Percentiles rank a stretch among this genome's conserved stretches.
Evolutionary conservation across 2,113 vertebrate genomes (phyloP).

Genomic region (Eulemur macaco): DNA sequence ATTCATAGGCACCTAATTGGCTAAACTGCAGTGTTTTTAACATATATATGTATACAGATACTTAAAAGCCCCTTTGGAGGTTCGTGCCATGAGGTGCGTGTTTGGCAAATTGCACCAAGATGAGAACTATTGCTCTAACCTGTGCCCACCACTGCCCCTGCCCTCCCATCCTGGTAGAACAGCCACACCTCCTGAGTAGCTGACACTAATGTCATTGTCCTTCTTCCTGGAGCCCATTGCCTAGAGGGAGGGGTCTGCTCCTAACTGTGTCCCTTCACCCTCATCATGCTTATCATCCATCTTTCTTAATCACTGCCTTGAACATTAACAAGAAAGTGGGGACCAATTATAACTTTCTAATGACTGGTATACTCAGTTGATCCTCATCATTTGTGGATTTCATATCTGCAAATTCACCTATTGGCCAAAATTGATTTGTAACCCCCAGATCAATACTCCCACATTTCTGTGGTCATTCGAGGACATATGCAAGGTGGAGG

Average conservation of each 20-base stretch:
- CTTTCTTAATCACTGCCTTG: neutral
- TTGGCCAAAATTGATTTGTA: neutral
- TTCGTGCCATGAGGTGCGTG: neutral
- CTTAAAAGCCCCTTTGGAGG: neutral
- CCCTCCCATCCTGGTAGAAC: neutral
- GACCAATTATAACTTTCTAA: neutral
- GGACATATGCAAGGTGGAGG: neutral
- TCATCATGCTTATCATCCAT: neutral
- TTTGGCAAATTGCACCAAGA: neutral
- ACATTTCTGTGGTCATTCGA: neutral
- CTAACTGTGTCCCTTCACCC: neutral
- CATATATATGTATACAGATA: neutral
- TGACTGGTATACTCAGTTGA: neutral
- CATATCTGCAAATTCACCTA: neutral
- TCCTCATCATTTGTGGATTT: neutral
- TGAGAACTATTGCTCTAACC: neutral
- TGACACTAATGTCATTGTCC: fast-evolving
- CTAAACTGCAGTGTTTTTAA: neutral
- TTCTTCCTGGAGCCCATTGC: neutral
- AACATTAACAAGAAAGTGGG: neutral
- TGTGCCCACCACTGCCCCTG: neutral
- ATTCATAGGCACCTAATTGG: neutral
- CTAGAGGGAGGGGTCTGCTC: neutral
- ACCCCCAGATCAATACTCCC: neutral
- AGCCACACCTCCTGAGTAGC: neutral